phyloP scores from a whole-genome alignment of 2,888 invertebrate species.

The Ochropleura plecta region DNA sequence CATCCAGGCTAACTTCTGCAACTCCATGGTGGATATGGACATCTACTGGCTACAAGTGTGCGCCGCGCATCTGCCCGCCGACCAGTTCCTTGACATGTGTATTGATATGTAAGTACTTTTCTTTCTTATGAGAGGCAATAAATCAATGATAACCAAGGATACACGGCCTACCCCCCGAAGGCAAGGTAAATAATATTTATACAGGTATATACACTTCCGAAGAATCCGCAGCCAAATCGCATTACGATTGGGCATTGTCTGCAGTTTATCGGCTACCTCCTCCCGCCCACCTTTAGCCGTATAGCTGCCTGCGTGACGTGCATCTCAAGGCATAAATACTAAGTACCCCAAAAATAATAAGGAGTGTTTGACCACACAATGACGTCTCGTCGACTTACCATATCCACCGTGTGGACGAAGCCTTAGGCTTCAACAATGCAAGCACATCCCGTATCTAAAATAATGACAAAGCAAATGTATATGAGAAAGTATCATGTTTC shows the following conservation, averaged over 20 bases:
- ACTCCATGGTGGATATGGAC: constrained; percentile 99
- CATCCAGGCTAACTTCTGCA: constrained; percentile 99
- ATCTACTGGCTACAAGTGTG: constrained; percentile 98
- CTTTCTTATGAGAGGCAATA: background rate
- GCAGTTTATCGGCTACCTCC: background rate
- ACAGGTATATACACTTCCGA: background rate
- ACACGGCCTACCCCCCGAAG: background rate
- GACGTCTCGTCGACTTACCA: background rate
- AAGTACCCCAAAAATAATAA: background rate
- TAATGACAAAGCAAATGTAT: constrained; percentile 12
- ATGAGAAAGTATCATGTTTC: constrained; percentile 17
- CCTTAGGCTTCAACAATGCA: background rate
- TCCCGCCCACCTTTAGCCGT: background rate
- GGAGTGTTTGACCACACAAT: background rate
- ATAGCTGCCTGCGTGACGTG: too few relatives aligned
- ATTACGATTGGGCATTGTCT: background rate
- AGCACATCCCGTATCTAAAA: constrained; percentile 1
- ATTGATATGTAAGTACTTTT: constrained; percentile 94
- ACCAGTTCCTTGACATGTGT: constrained; percentile 96
- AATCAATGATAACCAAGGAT: background rate
- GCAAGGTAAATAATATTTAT: background rate
- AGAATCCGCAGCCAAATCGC: background rate
- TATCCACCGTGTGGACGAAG: constrained; percentile 10
- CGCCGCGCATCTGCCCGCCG: constrained; percentile 96
- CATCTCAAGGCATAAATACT: too few relatives aligned